These are phyloP conservation scores for Thelaira solivaga DNA, from an alignment of 2,888 invertebrate species.

Conservation along the genomic window DNA sequence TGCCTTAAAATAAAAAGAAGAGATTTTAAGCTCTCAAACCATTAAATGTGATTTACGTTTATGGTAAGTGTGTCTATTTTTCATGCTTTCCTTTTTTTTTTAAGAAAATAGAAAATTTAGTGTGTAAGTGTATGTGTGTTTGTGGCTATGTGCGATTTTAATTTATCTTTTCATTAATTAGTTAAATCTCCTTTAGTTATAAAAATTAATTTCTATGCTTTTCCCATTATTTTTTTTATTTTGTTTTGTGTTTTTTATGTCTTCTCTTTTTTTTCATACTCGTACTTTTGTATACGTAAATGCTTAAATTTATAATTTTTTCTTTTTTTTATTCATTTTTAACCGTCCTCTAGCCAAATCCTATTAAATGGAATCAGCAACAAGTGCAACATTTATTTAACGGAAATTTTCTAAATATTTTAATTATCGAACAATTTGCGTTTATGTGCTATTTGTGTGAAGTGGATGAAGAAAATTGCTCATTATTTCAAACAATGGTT, in stretches of 20 bases:
- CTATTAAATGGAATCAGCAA: constrained; percentile 71
- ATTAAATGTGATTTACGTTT: background rate
- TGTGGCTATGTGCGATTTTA: constrained; percentile 2
- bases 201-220: constrained; percentile 51
- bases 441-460: constrained; percentile 74
- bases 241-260: too few species aligned
- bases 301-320: too few species aligned
- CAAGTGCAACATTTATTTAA: constrained; percentile 73
- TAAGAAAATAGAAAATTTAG: too few species aligned
- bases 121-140: background rate
- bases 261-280: background rate
- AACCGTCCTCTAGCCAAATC: constrained; percentile 66
- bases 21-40: background rate
- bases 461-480: constrained; percentile 72
- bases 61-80: background rate
- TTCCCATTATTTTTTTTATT: constrained; percentile 16
- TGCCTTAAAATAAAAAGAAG: background rate
- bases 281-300: background rate
- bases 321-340: constrained; percentile 1
- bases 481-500: constrained; percentile 72
- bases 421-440: constrained; percentile 75
- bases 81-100: too few species aligned
- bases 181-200: constrained; percentile 44
- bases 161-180: constrained; percentile 52
- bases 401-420: constrained; percentile 71